phyloP scores from a whole-genome alignment of 2,113 vertebrate species.

The Microtus richardsoni region DNA sequence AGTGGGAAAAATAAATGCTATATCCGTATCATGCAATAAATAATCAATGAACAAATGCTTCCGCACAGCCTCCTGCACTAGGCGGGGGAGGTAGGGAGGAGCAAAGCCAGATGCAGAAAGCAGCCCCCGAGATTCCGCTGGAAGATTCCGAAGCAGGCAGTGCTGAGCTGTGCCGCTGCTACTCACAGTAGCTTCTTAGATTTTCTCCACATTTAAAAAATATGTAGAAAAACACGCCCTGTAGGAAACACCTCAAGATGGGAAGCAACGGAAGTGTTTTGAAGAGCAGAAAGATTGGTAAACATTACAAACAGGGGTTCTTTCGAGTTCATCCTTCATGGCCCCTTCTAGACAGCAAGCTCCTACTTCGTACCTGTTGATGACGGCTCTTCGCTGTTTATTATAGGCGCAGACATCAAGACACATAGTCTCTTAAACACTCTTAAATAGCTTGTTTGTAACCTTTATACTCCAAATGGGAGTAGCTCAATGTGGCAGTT shows the following conservation, averaged over 20 bases:
- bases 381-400: background rate
- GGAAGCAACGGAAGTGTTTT: background rate
- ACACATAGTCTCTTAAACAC: background rate
- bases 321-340: background rate
- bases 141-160: background rate
- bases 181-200: background rate
- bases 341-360: background rate
- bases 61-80: background rate
- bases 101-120: background rate
- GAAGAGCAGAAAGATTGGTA: background rate
- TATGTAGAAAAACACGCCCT: background rate
- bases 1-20: background rate
- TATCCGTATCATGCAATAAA: background rate
- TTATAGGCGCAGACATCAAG: background rate
- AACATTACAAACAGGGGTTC: background rate
- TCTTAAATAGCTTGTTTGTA: background rate
- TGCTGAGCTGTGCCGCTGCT: background rate
- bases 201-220: constrained; percentile 10
- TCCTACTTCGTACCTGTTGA: background rate
- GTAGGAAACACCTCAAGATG: background rate
- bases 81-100: background rate
- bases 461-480: background rate
- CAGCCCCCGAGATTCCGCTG: background rate
- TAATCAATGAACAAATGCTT: background rate
- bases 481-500: background rate